Evolutionary conservation across 2,888 invertebrate genomes (phyloP).

Genomic region (Bimastos eiseni): DNA sequence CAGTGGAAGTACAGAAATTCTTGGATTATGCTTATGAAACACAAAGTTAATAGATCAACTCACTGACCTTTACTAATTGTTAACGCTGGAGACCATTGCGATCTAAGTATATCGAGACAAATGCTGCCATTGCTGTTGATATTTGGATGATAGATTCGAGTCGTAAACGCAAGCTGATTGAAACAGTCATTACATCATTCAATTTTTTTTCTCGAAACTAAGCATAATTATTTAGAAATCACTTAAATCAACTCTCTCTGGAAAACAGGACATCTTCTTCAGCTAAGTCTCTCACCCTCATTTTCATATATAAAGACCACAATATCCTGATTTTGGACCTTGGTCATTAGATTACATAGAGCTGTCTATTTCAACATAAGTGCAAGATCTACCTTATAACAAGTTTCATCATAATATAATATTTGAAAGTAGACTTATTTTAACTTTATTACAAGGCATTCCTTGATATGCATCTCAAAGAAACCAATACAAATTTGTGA

Average conservation of each 20-base stretch:
- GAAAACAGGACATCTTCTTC: background rate
- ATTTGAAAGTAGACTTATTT: background rate
- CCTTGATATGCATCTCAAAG: background rate
- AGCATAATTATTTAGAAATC: background rate
- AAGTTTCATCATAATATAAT: background rate
- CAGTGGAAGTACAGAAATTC: no score
- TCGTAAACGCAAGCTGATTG: slow-evolving; percentile 92
- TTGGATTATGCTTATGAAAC: no score
- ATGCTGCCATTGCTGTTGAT: slow-evolving; percentile 99
- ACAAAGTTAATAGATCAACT: background rate
- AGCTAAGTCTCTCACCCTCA: background rate
- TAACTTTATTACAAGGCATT: background rate
- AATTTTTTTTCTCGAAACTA: background rate
- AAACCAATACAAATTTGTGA: background rate
- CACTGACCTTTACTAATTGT: slow-evolving; percentile 96
- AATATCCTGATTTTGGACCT: no score
- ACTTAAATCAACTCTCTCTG: background rate
- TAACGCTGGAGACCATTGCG: slow-evolving; percentile 99
- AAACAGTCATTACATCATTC: background rate
- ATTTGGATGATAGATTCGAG: slow-evolving; percentile 99
- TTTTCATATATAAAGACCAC: no score
- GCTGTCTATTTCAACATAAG: background rate
- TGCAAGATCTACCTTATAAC: background rate
- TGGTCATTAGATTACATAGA: no score
- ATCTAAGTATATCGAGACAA: slow-evolving; percentile 98